A percentile compares a stretch with the other conserved stretches of the same genome.
Conservation (phyloP, 1,140 invertebrate species). For the Hestina assimilis region DNA sequence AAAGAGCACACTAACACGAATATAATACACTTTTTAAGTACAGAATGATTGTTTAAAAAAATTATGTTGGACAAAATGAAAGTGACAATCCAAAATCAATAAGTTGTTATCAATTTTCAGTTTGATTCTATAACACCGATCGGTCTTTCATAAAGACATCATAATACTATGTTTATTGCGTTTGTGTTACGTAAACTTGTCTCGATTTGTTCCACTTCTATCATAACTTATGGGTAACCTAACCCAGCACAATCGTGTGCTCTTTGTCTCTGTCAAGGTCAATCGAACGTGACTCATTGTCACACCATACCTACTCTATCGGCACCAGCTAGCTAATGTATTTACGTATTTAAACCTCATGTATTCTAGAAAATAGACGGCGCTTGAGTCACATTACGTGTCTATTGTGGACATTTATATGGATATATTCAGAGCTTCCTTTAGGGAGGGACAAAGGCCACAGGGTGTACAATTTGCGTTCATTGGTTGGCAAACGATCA, state of each 20-base stretch:
- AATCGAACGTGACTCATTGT: conserved; percentile 31
- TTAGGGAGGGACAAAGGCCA: too few relatives aligned
- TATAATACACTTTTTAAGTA: too few relatives aligned
- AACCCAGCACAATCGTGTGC: conserved; percentile 29
- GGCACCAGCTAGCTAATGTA: background rate
- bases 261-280: conserved; percentile 51
- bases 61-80: too few relatives aligned
- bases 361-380: conserved; percentile 2
- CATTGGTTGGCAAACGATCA: too few relatives aligned
- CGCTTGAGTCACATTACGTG: conserved; percentile 3
- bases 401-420: background rate
- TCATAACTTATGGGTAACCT: background rate
- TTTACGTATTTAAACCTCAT: conserved; percentile 10
- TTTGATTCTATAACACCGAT: background rate
- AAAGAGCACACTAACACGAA: too few relatives aligned
- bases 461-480: too few relatives aligned
- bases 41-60: too few relatives aligned
- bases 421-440: too few relatives aligned
- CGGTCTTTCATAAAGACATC: background rate
- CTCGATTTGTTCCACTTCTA: background rate
- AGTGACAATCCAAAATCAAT: too few relatives aligned
- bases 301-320: conserved; percentile 22
- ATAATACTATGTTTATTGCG: too few relatives aligned
- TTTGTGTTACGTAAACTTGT: too few relatives aligned
- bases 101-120: too few relatives aligned